Base-by-base conservation (phyloP, 2,888 invertebrate species). In the Xylota segnis region DNA sequence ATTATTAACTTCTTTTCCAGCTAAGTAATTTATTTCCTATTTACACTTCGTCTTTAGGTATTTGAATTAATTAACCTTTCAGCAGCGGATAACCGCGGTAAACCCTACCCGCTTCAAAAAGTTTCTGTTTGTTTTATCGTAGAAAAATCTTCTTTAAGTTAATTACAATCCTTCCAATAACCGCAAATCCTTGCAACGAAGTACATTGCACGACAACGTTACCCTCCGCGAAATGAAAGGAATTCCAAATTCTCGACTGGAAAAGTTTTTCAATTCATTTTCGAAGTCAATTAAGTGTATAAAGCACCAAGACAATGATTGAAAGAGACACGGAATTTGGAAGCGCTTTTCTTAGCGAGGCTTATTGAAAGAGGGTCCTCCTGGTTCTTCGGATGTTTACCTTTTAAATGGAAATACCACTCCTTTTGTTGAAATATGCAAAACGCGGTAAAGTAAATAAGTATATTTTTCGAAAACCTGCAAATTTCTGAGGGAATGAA, bases 31-130 rank as follows among this genome's bases (percentile, higher is more conserved):
- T 63, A 50, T 61, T 74, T 63, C 27, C 40, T 34, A 29, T 45
- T 65, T 63, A 23, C 56, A 16, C 18, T 7, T 18, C 32, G 37
- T 43, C 45, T 12, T 63, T 56, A 75, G 45, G 75, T 65, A 65
- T 75, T 56, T 58, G 65, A 63, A 65, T 75, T 65, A 65, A 75
- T 75, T 75, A 75, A 75, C 75, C 56, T 65, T 56, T 65, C 52
- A 12, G 9, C 52, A 58, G 32, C 6, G 18, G 56, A 45, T 45
- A 43, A 45, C 18, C 66, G 27, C 29, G 52, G 40, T 43, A 27
- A 40, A n/a, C 0, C 34, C 16, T 14, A 37, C 16, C 54, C 27
- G 37, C 52, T 29, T 29, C 16, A 52, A 74, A 52, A 61, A 61
- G 23, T 27, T 74, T 52, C 12, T 43, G 50, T 54, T 61, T 52